Conservation (phyloP, 2,113 vertebrate species). For the Nyctibius bracteatus region DNA sequence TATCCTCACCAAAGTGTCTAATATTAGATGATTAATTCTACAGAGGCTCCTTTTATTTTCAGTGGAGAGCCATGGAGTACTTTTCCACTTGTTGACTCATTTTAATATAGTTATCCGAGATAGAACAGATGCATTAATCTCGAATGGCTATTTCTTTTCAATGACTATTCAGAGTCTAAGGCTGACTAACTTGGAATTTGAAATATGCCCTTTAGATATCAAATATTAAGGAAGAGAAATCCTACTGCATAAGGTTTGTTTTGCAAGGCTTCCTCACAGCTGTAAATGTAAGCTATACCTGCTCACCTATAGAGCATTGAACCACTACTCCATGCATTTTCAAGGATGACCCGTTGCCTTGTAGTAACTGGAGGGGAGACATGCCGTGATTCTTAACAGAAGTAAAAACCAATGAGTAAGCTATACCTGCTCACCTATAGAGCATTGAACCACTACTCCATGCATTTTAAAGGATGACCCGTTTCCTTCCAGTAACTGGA, state of each 20-base stretch:
- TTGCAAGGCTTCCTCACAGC: neutral
- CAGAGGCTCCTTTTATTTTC: neutral
- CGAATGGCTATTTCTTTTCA: neutral
- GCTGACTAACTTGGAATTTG: neutral
- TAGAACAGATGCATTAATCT: neutral
- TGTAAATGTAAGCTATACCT: neutral
- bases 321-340: rapidly evolving
- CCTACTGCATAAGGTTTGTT: neutral
- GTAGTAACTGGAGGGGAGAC: neutral
- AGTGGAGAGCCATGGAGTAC: neutral
- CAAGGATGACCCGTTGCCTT: neutral
- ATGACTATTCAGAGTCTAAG: neutral
- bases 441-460: rapidly evolving
- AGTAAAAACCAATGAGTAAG: neutral
- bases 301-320: neutral
- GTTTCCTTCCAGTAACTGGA: neutral
- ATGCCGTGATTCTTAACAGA: neutral
- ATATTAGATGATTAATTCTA: neutral
- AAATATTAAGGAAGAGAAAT: neutral
- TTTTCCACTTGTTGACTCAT: neutral
- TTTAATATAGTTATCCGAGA: neutral
- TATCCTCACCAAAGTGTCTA: neutral
- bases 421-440: neutral
- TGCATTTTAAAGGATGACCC: neutral
- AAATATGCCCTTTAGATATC: neutral